Conservation (phyloP, 2,797 vertebrate genomes). For the Malacoraja senta region DNA sequence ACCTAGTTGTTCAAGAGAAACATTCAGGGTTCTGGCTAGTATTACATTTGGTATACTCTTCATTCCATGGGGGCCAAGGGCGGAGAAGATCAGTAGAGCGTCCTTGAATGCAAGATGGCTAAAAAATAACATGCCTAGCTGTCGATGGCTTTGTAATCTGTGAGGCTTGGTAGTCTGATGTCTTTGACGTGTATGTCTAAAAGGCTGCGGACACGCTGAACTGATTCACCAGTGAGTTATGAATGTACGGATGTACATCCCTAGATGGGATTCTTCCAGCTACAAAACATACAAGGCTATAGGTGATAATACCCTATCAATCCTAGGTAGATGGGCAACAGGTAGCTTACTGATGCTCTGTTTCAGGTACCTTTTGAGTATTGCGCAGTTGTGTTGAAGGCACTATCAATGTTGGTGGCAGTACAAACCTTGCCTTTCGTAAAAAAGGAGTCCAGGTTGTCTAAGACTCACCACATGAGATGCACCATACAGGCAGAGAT, state of each 20-base stretch:
- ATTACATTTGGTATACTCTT: neutral
- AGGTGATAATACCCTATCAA: neutral
- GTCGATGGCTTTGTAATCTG: neutral
- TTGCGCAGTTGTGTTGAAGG: neutral
- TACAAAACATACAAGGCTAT: neutral
- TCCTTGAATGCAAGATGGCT: neutral
- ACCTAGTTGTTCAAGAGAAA: neutral
- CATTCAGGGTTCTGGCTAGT: neutral
- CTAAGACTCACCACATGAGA: too few species aligned
- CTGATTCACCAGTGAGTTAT: neutral
- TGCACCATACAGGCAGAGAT: neutral
- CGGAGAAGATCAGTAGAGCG: neutral
- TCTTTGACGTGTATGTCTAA: neutral
- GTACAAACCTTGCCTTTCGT: neutral
- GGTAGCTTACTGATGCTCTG: neutral
- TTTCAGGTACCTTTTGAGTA: neutral
- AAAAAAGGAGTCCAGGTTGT: neutral
- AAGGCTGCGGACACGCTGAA: neutral
- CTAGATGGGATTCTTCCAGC: neutral
- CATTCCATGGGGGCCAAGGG: neutral
- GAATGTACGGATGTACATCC: neutral
- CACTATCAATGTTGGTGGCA: neutral
- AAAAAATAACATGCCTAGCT: neutral
- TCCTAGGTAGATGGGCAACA: neutral
- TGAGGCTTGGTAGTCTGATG: neutral